Evolutionary conservation across 2,113 vertebrate species (phyloP).

Genomic region (Thunnus maccoyii): DNA sequence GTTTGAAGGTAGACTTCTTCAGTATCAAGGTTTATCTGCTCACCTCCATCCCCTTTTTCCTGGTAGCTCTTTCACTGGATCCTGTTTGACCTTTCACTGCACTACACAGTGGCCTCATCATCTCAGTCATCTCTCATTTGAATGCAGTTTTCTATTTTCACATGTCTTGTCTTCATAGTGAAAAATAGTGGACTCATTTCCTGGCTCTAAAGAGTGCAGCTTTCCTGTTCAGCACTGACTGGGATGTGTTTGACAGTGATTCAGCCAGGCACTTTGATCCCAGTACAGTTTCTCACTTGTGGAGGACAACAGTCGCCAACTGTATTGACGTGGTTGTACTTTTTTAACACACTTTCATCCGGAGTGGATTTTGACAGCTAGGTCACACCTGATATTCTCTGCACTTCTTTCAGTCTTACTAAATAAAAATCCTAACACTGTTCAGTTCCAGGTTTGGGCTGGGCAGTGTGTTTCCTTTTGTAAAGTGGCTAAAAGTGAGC

Average conservation of each 20-base stretch:
- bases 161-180: too few relatives aligned
- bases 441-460: slow-evolving; percentile 57
- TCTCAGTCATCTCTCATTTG: slow-evolving; percentile 5
- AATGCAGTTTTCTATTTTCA: slow-evolving; percentile 26
- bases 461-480: slow-evolving; percentile 63
- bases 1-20: background rate
- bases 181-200: slow-evolving; percentile 16
- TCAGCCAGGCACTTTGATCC: slow-evolving; percentile 46
- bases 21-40: slow-evolving; percentile 19
- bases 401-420: slow-evolving; percentile 57
- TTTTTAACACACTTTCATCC: slow-evolving; percentile 58
- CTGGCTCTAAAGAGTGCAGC: slow-evolving; percentile 35
- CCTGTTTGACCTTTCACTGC: background rate
- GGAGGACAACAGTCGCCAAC: slow-evolving; percentile 52
- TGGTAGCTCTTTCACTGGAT: slow-evolving; percentile 2
- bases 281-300: slow-evolving; percentile 36
- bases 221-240: slow-evolving; percentile 44
- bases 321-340: slow-evolving; percentile 50
- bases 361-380: slow-evolving; percentile 64
- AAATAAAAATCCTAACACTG: slow-evolving; percentile 66
- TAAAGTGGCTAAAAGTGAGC: slow-evolving; percentile 68
- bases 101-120: background rate
- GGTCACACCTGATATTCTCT: slow-evolving; percentile 62
- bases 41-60: background rate
- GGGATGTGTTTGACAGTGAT: slow-evolving; percentile 51